Base-by-base conservation (phyloP, 2,888 invertebrate genomes). In the Autographa pulchrina region DNA sequence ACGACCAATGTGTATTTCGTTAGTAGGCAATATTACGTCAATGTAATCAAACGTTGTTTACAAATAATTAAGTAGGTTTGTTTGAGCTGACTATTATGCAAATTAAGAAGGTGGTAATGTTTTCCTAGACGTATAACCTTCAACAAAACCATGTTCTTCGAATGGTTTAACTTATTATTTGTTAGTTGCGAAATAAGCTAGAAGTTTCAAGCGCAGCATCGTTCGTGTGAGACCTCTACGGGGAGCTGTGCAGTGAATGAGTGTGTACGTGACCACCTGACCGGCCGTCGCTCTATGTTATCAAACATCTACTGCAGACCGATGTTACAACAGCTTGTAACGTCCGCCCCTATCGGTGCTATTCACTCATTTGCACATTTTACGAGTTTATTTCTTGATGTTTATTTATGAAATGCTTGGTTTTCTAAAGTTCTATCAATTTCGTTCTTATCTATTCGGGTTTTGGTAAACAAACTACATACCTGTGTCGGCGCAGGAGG, bases 401-500 rank as follows among this genome's bases (percentile, higher is more conserved):
- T 72, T 84, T 82, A 69, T 75, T 77, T 80, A 83, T 74, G 48
- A 74, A 70, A 72, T 72, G 56, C 43, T 76, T 66, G 31, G 58
- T 35, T 75, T 75, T 71, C 61, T 58, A 75, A 71, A 69, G 54
- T 75, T 67, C 68, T 41, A 68, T 31, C 14, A 56, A 38, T 65
- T 67, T 69, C 31, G 18, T 63, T 48, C 52, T 25, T 38, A 59
- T 65, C n/a, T 52, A 52, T 38, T 35, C n/a, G 3, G 31, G 7
- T 14, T 14, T 54, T 16, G 20, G 20, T 43, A 38, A 59, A 41
- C 54, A 31, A 62, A 18, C 7, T 52, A 54, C 31, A 60, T 88
- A 95, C 96, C 96, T 92, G 93, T 96, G 94, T 74, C 95, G 90
- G 31, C 96, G 90, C 54, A 96, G 92, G 68, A 96, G 85, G n/a